Conservation (phyloP, 2,113 vertebrate genomes). For the Crotalus horridus region DNA sequence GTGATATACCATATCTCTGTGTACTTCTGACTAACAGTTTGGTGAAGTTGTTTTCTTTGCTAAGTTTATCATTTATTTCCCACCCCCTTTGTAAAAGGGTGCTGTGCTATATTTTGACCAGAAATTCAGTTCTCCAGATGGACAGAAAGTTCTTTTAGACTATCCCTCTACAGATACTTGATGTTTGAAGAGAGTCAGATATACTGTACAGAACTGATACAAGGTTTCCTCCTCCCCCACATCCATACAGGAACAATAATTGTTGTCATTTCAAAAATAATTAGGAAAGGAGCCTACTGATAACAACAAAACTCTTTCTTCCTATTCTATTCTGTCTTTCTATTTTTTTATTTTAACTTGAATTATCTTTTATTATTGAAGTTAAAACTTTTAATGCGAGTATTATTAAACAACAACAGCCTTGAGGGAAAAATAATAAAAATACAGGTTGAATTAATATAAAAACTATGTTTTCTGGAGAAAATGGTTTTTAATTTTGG, state of each 20-base stretch:
- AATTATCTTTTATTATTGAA: too few relatives aligned
- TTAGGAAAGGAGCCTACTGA: neutral
- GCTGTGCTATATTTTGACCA: neutral
- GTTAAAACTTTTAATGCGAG: too few relatives aligned
- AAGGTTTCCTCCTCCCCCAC: neutral
- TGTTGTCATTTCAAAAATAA: constrained; percentile 9
- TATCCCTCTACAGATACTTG: neutral
- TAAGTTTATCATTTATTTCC: neutral
- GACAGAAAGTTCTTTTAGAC: neutral
- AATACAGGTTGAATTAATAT: neutral
- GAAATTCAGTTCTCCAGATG: neutral
- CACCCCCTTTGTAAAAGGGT: neutral
- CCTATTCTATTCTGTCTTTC: too few relatives aligned
- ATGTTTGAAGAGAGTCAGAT: neutral
- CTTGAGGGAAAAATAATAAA: neutral
- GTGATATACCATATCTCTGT: neutral
- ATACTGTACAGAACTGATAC: neutral
- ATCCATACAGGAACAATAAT: neutral
- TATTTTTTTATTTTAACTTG: too few relatives aligned
- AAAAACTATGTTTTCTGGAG: neutral
- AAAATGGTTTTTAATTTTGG: neutral
- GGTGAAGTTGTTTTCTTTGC: neutral
- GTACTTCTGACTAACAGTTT: neutral
- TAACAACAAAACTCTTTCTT: constrained; percentile 14
- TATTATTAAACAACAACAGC: too few relatives aligned